A percentile compares a stretch with the other conserved stretches of the same genome.
These are phyloP conservation scores for Axis porcinus DNA, from an alignment of 2,113 vertebrate genomes.

Conservation along the genomic window DNA sequence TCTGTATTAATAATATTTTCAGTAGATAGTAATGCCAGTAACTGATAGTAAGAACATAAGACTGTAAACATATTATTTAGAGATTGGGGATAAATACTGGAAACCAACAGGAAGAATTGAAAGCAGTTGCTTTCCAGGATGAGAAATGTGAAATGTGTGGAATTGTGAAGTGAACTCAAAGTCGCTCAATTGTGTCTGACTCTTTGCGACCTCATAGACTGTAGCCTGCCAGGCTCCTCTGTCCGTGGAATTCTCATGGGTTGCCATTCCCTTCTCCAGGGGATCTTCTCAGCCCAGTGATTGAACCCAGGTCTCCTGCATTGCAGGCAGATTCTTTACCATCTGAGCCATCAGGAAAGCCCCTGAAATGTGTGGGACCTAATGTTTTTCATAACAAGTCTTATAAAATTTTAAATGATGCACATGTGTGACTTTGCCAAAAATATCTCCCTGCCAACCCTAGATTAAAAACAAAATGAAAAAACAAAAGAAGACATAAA, in stretches of 20 bases:
- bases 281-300: background rate
- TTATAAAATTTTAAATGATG: background rate
- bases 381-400: background rate
- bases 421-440: background rate
- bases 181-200: background rate
- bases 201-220: background rate
- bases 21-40: background rate
- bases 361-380: background rate
- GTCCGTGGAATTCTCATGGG: background rate
- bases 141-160: background rate
- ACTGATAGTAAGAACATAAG: background rate
- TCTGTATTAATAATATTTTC: background rate
- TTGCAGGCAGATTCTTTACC: background rate
- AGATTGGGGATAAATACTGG: background rate
- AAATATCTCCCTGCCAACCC: background rate
- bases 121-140: background rate
- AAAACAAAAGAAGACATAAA: background rate
- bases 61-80: background rate
- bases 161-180: background rate
- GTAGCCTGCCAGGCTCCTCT: background rate
- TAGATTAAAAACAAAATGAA: background rate
- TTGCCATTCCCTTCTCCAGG: background rate
- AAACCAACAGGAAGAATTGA: background rate
- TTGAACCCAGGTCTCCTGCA: background rate
- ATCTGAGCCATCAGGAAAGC: background rate